Base-by-base conservation (phyloP, 1,140 invertebrate species). In the Cydia pomonella region DNA sequence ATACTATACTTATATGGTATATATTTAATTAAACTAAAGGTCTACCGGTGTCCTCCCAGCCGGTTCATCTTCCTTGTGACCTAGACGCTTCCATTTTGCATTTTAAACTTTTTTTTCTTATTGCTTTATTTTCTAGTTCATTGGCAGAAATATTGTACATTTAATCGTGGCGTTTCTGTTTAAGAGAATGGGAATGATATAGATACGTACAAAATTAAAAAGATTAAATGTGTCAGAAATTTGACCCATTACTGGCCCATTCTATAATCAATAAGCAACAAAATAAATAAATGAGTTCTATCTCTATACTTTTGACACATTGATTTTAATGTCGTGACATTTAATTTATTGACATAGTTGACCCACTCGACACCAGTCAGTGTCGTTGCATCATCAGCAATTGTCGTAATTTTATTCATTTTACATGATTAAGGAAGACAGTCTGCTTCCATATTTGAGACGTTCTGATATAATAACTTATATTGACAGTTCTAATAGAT, bases 341-440 rank as follows among this genome's bases (percentile, higher is more conserved):
- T 64, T 33, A 66, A 66, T 27, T 33, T 66, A 66, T 66, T 66
- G n/a, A 66, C 33, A 33, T 66, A 66, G 63, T 66, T 66, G 63
- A 66, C 63, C 63, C 16, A 25, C n/a, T 66, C 13, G 21, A 16
- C 38, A 41, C 27, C 27, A 38, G 29, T 16, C 63, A 66, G n/a
- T 33, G 63, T 33, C 29, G 63, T 66, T 66, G 13, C 29, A 18
- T 66, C 63, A 29, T 27, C 25, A 33, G 0, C 13, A 29, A 64
- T 64, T 25, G 4, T 64, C 25, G 63, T 64, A 29, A 29, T n/a
- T 64, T 33, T 64, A 64, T 64, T 33, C 9, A 64, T 64, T 29
- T 29, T 33, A 25, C 6, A 62, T 12, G 59, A 23, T 64, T 29
- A 27, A 64, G 23, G 16, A 62, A 9, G 53, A 59, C 21, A n/a